Evolutionary conservation across 2,888 invertebrate species (phyloP).

Genomic region (Cataglyphis albicans): DNA sequence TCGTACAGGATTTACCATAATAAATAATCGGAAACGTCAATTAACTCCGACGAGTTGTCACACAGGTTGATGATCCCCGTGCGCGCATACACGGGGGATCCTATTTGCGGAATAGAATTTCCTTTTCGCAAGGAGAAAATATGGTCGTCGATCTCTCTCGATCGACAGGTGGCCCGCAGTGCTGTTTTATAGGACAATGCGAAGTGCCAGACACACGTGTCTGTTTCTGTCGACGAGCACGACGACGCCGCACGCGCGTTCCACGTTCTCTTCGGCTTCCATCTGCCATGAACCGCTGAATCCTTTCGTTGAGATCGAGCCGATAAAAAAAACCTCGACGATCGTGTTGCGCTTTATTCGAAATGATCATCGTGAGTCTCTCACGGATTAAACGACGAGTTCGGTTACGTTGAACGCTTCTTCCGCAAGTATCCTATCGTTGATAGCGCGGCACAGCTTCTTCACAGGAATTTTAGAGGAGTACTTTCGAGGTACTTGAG

Average conservation of each 20-base stretch:
- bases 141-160: neutral
- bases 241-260: constrained; percentile 7
- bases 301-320: constrained; percentile 37
- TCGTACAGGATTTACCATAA: neutral
- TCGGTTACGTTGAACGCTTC: neutral
- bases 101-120: neutral
- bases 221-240: constrained; percentile 35
- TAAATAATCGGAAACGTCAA: neutral
- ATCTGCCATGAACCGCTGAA: constrained; percentile 33
- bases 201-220: constrained; percentile 29
- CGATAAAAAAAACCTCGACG: neutral
- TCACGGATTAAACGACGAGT: neutral
- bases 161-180: constrained; percentile 4
- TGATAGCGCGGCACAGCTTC: constrained; percentile 14
- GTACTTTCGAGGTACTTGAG: constrained; percentile 27
- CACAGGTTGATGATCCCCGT: neutral
- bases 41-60: neutral
- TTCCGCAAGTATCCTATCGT: constrained; percentile 24
- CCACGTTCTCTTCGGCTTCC: constrained; percentile 38
- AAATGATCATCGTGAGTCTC: neutral
- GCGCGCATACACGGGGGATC: neutral
- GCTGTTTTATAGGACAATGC: constrained; percentile 17
- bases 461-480: neutral
- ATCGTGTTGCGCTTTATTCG: constrained; percentile 1
- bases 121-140: neutral